Conservation (phyloP, 1,140 invertebrate genomes). For the Elymnias hypermnestra region DNA sequence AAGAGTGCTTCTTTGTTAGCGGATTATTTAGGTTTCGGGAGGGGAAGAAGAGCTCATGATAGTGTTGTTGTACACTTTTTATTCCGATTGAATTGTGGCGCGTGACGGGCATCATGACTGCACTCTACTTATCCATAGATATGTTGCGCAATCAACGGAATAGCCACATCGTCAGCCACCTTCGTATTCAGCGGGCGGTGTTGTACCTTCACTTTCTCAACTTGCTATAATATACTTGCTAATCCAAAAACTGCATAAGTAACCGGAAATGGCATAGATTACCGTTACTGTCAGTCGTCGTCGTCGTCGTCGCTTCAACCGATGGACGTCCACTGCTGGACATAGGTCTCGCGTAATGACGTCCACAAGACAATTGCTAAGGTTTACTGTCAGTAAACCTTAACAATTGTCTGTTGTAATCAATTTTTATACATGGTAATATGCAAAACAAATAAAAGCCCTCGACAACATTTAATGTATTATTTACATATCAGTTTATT, state of each 20-base stretch:
- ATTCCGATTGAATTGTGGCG: slow-evolving; percentile 30
- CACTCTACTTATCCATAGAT: slow-evolving; percentile 47
- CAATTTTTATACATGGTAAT: too few relatives aligned
- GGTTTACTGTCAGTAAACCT: too few relatives aligned
- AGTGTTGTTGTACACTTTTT: slow-evolving; percentile 36
- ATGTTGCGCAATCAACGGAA: slow-evolving; percentile 57
- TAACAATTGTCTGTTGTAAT: too few relatives aligned
- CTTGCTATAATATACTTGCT: slow-evolving; percentile 21
- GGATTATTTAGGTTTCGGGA: slow-evolving; percentile 13
- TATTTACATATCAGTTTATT: too few relatives aligned
- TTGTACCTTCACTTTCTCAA: slow-evolving; percentile 63
- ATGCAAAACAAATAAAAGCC: too few relatives aligned
- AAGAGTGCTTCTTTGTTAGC: slow-evolving; percentile 39
- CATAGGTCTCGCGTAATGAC: too few relatives aligned
- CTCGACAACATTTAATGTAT: too few relatives aligned
- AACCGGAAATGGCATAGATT: too few relatives aligned
- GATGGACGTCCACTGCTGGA: too few relatives aligned
- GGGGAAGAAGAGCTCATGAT: slow-evolving; percentile 23
- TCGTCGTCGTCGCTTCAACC: too few relatives aligned
- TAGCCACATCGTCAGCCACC: slow-evolving; percentile 25
- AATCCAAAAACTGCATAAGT: background rate
- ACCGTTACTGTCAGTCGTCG: too few relatives aligned
- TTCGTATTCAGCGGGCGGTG: slow-evolving; percentile 50
- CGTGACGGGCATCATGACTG: slow-evolving; percentile 53
- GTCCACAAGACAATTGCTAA: too few relatives aligned